Evolutionary conservation across 2,797 vertebrate genomes (phyloP), one percentile per base, ranked within the genome.

Genomic region (Pyrocephalus nanus): DNA sequence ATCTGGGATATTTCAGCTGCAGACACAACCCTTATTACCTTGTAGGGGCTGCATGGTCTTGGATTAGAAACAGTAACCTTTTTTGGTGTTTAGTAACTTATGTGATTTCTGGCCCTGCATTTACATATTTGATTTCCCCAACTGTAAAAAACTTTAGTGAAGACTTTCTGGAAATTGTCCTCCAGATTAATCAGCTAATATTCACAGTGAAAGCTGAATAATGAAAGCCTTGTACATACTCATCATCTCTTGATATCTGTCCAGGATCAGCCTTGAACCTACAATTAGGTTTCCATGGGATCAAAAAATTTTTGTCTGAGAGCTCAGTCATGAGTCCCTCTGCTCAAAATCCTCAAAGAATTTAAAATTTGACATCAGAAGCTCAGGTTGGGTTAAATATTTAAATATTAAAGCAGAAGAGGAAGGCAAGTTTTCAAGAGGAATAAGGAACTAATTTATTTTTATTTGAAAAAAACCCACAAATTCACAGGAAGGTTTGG

Each of bases 1-100:
- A 21, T 45, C 15, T 23, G 25, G 20, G 42, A 26, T 48, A 5
- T 15, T 65, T 92, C 42, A 62, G 25, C 34, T 65, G 36, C 47
- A 72, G 21, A 4, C 18, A 60, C 19, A 65, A 21, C n/a, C 47
- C 22, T 25, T n/a, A 4, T 9, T n/a, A 23, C 19, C 36, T 84
- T 4, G 8, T 5, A 12, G 20, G 18, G 13, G 13, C 11, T 74
- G 12, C 0, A 0, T 6, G 32, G 51, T 9, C 48, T 71, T 2
- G 1, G 22, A 47, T 51, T 26, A 51, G 8, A 34, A 83, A 65
- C 2, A 22, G 17, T 8, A 66, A 73, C 32, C 57, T 4, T 26
- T 8, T 29, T 8, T 26, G 30, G 8, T 62, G 20, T 48, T 92
- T 22, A 51, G 34, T 4, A 57, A 47, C 12, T 7, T 29, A 23